Evolutionary conservation across 2,113 vertebrate species (phyloP).

Genomic region (Chunga burmeisteri): DNA sequence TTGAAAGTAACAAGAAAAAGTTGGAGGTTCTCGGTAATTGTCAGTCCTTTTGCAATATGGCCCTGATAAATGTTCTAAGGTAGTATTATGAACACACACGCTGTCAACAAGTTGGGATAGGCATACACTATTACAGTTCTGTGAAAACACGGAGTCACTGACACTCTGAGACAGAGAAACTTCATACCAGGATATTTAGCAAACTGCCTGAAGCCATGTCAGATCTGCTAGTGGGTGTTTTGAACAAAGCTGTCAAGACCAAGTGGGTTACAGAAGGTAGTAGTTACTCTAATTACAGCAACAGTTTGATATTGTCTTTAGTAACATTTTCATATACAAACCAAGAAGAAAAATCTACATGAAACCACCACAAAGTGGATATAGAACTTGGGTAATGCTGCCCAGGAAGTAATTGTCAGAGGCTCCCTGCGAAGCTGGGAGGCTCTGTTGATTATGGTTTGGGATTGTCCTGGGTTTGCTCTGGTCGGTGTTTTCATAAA

Average conservation of each 20-base stretch:
- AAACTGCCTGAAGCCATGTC: background rate
- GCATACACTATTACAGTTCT: background rate
- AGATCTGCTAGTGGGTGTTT: background rate
- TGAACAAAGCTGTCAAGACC: background rate
- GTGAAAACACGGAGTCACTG: background rate
- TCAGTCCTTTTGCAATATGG: background rate
- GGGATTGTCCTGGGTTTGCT: background rate
- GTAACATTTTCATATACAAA: background rate
- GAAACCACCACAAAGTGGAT: background rate
- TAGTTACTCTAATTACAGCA: background rate
- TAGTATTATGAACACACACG: background rate
- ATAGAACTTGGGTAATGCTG: background rate
- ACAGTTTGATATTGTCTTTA: background rate
- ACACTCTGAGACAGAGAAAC: background rate
- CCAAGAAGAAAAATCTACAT: background rate
- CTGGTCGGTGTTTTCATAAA: background rate
- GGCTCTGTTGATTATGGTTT: background rate
- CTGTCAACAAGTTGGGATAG: background rate
- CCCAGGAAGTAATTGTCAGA: background rate
- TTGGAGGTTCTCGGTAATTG: background rate
- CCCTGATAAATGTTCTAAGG: background rate
- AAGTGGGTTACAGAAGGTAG: background rate
- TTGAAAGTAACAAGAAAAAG: background rate
- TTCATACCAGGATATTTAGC: background rate
- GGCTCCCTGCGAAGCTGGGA: background rate